Conservation (phyloP, 2,888 invertebrate genomes). For the Synanthedon vespiformis region DNA sequence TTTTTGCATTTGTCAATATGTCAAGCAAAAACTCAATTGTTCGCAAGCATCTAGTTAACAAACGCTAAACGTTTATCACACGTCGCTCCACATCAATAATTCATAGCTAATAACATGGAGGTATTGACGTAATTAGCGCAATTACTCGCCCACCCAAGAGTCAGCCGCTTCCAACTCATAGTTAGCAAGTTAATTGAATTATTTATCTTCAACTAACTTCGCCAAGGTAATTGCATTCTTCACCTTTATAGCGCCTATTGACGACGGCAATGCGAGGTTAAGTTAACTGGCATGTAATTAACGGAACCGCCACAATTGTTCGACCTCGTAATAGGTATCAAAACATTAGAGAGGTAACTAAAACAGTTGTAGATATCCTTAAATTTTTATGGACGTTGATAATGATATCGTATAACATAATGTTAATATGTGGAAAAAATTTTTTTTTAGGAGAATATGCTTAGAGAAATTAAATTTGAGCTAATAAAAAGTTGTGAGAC, state of each 20-base stretch:
- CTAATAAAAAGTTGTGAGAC: too few species aligned
- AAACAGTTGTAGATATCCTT: too few species aligned
- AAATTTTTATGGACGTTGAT: too few species aligned
- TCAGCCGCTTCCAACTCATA: not conserved
- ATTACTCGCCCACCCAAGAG: conserved; percentile 58
- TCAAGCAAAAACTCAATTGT: not conserved
- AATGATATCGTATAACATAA: too few species aligned
- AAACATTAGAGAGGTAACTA: too few species aligned
- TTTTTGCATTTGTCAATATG: not conserved
- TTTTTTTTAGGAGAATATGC: too few species aligned
- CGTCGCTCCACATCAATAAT: conserved; percentile 54
- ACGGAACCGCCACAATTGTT: conserved; percentile 43
- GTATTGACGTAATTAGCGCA: conserved; percentile 64
- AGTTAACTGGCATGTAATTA: conserved; percentile 33
- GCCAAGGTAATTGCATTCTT: conserved; percentile 36
- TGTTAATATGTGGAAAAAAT: too few species aligned
- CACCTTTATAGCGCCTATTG: conserved; percentile 25
- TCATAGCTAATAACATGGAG: conserved; percentile 58
- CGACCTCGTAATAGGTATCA: not conserved
- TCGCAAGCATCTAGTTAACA: conserved; percentile 28
- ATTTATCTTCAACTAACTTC: conserved; percentile 50
- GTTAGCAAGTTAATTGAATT: conserved; percentile 35
- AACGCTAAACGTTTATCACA: conserved; percentile 45
- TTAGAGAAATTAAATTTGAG: too few species aligned
- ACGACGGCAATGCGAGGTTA: conserved; percentile 25